phyloP scores from a whole-genome alignment of 1,140 invertebrate genomes.

The Calycopis cecrops region DNA sequence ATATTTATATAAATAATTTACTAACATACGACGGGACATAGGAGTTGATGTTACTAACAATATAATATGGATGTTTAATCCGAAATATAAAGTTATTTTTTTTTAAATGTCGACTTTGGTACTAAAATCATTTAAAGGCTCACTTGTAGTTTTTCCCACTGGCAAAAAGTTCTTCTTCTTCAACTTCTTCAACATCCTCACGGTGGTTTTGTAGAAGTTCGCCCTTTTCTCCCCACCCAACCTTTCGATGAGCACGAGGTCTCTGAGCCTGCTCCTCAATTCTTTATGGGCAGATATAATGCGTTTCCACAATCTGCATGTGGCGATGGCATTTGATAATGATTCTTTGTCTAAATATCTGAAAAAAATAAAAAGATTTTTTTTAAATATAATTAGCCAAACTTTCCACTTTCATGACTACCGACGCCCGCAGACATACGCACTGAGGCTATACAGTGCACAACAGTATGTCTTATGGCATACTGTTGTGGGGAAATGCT shows the following conservation, averaged over 20 bases:
- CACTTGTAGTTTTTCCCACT: slow-evolving; percentile 28
- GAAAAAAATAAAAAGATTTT: slow-evolving; percentile 22
- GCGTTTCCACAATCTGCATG: slow-evolving; percentile 37
- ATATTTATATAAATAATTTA: too few species aligned
- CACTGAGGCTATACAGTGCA: too few species aligned
- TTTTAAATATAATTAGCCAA: not conserved
- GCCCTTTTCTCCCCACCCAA: slow-evolving; percentile 41
- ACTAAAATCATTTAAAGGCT: not conserved
- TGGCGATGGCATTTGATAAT: slow-evolving; percentile 31
- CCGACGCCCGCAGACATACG: too few species aligned
- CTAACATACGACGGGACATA: too few species aligned
- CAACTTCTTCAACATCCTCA: slow-evolving; percentile 32
- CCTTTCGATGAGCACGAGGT: slow-evolving; percentile 41
- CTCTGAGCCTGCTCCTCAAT: slow-evolving; percentile 40
- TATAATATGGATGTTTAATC: too few species aligned
- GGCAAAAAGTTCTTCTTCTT: slow-evolving; percentile 40
- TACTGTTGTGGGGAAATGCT: not conserved
- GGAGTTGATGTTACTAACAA: too few species aligned
- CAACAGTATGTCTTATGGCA: not conserved
- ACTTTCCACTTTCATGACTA: too few species aligned
- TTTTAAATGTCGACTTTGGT: not conserved
- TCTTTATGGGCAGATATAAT: slow-evolving; percentile 45
- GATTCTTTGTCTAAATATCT: slow-evolving; percentile 47
- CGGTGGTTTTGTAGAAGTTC: slow-evolving; percentile 41
- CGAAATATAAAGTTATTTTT: not conserved